Conservation (phyloP, 1,140 invertebrate genomes). For the Antheraea mylitta region DNA sequence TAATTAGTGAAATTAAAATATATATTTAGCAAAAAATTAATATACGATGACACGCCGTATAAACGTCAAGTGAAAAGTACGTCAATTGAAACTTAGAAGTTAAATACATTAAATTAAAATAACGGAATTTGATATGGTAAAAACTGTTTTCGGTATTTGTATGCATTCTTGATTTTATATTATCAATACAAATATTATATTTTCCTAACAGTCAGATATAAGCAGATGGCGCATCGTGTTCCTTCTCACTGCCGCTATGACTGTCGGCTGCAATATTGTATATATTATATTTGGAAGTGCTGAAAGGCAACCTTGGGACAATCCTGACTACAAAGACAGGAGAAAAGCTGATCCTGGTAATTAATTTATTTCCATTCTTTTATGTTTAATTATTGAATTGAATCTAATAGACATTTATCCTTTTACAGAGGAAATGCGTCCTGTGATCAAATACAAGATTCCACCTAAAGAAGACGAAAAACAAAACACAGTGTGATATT, state of each 20-base stretch:
- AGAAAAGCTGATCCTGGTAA: slow-evolving; percentile 48
- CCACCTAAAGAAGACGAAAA: background rate
- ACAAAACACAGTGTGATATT: background rate
- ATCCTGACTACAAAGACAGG: slow-evolving; percentile 62
- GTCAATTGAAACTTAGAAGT: no score
- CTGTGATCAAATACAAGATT: slow-evolving; percentile 22
- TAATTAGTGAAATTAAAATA: no score
- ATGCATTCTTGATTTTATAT: no score
- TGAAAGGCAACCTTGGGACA: slow-evolving; percentile 87
- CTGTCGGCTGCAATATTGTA: slow-evolving; percentile 82
- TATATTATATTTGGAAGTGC: slow-evolving; percentile 87
- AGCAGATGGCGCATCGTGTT: slow-evolving; percentile 91
- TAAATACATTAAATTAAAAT: no score
- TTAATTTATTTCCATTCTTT: no score
- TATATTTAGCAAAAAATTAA: no score
- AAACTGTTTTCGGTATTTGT: no score
- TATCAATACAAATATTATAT: no score
- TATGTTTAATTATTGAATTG: no score
- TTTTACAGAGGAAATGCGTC: slow-evolving; percentile 50
- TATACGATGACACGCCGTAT: no score
- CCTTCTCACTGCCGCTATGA: slow-evolving; percentile 84
- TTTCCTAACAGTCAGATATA: slow-evolving; percentile 83
- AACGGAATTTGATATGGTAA: no score
- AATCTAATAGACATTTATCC: background rate
- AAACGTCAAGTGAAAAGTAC: no score